Base-by-base conservation (phyloP, 2,113 vertebrate genomes). In the Spheniscus mendiculus region DNA sequence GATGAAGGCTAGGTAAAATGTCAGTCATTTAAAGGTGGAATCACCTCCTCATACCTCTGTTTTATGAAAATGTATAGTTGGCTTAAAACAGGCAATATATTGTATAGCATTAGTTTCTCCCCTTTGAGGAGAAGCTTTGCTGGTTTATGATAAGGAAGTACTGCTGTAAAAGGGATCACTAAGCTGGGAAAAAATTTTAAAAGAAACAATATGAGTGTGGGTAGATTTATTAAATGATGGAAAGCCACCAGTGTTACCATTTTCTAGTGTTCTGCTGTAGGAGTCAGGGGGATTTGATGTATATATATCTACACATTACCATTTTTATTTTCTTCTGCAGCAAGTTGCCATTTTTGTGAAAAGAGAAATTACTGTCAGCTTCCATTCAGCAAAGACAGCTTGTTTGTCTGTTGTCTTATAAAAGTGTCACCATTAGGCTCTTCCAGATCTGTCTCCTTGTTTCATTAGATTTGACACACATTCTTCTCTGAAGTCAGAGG, bases 281-380 rank as follows among this genome's bases (percentile, higher is more conserved):
- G 52, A 91, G 12, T 23, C 21, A n/a, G 40, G 20, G 42, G 34
- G 23, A 73, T 87, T 80, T 77, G 86, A 86, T 84, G 44, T 70
- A 32, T 38, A 21, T 32, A 58, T 32, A 56, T 45, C 36, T 71
- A 45, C 38, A 47, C 34, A 86, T 97, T 93, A 87, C 55, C 55
- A 69, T 89, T 96, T 92, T 92, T 92, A 83, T 96, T 97, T 97
- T 87, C 83, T 73, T 67, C 55, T 72, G 63, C 77, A 71, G 74
- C 62, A 90, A 73, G 65, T 20, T 89, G 69, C 53, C 77, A 73
- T 95, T 97, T 97, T 85, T 70, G 6, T 95, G 59, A 83, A 94
- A 97, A 94, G 65, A 82, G 11, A 96, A 97, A 97, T 96, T 90
- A 94, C 71, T 91, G 92, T 83, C 58, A 72, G 67, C 36, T 95